Conservation (phyloP, 2,113 vertebrate genomes). For the Erythrocebus patas region DNA sequence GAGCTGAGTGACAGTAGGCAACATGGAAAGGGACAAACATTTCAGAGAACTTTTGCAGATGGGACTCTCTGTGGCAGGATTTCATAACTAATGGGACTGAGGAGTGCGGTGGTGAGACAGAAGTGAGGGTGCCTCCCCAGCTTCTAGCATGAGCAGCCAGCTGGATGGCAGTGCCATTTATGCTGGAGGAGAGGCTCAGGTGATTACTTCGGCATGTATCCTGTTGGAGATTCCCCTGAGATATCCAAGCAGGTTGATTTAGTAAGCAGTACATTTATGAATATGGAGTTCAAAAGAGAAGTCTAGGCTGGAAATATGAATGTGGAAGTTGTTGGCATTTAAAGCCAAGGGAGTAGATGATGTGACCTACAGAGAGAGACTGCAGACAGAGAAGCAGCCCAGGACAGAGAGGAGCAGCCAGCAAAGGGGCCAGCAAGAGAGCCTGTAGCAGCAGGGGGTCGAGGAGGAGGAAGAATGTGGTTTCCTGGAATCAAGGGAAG, state of each 20-base stretch:
- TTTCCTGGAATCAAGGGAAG: not conserved
- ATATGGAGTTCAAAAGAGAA: conserved; percentile 13
- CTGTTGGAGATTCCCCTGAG: not conserved
- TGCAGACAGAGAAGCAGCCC: not conserved
- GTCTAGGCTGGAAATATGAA: not conserved
- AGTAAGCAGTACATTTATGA: not conserved
- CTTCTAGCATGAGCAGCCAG: not conserved
- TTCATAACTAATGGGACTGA: not conserved
- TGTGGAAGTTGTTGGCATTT: not conserved
- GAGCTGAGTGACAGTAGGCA: not conserved
- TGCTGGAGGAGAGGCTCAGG: not conserved
- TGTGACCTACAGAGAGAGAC: not conserved
- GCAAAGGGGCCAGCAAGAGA: not conserved
- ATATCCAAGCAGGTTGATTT: not conserved
- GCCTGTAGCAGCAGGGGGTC: not conserved
- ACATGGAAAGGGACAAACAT: not conserved
- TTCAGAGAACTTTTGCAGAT: not conserved
- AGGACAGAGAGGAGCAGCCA: not conserved
- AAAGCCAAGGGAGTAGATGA: not conserved
- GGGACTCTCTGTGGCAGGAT: not conserved
- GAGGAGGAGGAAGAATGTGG: too few relatives aligned
- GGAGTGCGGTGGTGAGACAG: rapidly evolving
- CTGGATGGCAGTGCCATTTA: not conserved
- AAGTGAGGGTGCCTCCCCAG: not conserved
- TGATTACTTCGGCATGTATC: not conserved